Evolutionary conservation across 2,888 invertebrate species (phyloP), one percentile per base, ranked within the genome.

Genomic region (Dasypolia templi): DNA sequence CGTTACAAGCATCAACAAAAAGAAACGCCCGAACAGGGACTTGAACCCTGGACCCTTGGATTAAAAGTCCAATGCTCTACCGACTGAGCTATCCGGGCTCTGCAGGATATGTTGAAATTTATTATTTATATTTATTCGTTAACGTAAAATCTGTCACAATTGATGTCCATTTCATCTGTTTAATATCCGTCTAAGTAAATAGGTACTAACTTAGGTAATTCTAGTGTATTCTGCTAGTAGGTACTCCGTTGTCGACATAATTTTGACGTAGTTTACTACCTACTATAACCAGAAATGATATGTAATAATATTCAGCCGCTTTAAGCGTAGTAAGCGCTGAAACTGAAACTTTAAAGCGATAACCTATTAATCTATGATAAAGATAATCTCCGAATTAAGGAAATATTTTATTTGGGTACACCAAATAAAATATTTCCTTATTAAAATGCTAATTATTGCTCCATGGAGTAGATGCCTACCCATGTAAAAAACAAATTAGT

Each of bases 1-100:
- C 1, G 0, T 35, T 11, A 22, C 3, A 65, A 81, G 69, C 14
- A 62, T 55, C 0, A 35, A 55, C 86, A 82, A 82, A 82, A 82
- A 85, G 83, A 51, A 67, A 78, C 96, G 95, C 96, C 96, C 96
- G 96, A 96, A 96, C 96, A 96, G 96, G 96, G 96, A 96, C 96
- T 96, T 96, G 96, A 96, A 96, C 96, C 96, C 96, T 96, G 96
- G 96, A 96, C 96, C 96, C 96, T 96, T 96, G 96, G 96, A 96
- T 96, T 96, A 96, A 96, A 96, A 96, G 96, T 96, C 96, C 96
- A 96, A 96, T 96, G 96, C 96, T 96, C 96, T 96, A 96, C 96
- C 96, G 96, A 96, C 96, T 96, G 96, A 96, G 96, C 96, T 96
- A 96, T 96, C 96, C 96, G 96, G 96, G 96, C 96, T 91, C 83